Evolutionary conservation across 35 echinoderm and acorn worm species (phyloP).

Genomic region (Patiria miniata): DNA sequence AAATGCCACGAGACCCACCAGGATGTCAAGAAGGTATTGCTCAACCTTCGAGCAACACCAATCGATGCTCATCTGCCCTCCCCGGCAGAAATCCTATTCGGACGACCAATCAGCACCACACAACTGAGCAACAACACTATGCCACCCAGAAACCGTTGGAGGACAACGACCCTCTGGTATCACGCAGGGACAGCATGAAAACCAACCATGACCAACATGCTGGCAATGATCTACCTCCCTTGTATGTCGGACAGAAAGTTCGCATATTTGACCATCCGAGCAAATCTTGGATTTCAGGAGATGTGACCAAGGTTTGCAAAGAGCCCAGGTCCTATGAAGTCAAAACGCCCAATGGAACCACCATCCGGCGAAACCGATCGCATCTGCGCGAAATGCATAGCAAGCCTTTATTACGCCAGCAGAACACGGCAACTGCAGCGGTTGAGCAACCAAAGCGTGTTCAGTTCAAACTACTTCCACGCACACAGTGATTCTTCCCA

Average conservation of each 20-base stretch:
- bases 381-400: constrained; percentile 23
- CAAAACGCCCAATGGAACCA: constrained; percentile 39
- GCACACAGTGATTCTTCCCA: no score
- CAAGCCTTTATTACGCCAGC: no score
- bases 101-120: constrained; percentile 17
- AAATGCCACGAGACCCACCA: constrained; percentile 31
- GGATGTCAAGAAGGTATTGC: constrained; percentile 24
- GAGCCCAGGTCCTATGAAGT: constrained; percentile 49
- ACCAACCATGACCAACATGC: constrained; percentile 29
- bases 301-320: constrained; percentile 42
- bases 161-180: background rate
- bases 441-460: no score
- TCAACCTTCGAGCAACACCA: constrained; percentile 50
- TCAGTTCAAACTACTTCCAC: no score
- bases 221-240: constrained; percentile 4
- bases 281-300: constrained; percentile 30
- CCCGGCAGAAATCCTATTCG: constrained; percentile 38
- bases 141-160: background rate
- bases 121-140: background rate
- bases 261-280: constrained; percentile 20
- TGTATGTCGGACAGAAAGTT: constrained; percentile 35
- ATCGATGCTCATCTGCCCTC: constrained; percentile 29
- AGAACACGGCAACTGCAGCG: no score
- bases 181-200: constrained; percentile 8
- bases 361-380: constrained; percentile 4